These are phyloP conservation scores for Elephantulus edwardii DNA, from an alignment of 2,113 vertebrate species.

Conservation along the genomic window DNA sequence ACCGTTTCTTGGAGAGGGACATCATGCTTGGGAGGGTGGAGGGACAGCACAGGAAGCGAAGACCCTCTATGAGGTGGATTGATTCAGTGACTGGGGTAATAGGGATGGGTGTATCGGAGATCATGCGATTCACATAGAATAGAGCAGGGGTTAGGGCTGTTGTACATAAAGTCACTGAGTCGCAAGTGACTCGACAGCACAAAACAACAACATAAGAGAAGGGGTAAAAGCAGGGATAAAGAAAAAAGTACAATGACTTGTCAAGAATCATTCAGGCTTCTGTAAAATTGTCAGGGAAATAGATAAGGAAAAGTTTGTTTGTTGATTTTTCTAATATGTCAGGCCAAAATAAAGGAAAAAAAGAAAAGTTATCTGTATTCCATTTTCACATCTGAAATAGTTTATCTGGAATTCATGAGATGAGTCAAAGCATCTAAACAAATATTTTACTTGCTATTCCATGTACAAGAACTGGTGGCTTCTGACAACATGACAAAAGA, in stretches of 20 bases:
- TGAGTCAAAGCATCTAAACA: background rate
- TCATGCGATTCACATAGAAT: no score
- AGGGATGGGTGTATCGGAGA: no score
- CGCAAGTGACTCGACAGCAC: no score
- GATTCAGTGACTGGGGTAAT: no score
- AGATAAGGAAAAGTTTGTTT: rapidly evolving
- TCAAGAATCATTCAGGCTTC: background rate
- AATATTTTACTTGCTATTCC: background rate
- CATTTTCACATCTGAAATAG: background rate
- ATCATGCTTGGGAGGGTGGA: no score
- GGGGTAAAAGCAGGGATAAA: rapidly evolving
- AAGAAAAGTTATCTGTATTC: background rate
- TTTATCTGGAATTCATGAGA: background rate
- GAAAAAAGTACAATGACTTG: rapidly evolving
- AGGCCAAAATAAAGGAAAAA: background rate
- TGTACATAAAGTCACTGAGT: no score
- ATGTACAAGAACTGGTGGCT: no score
- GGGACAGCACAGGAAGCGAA: no score
- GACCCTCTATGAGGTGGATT: no score
- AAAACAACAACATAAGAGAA: background rate
- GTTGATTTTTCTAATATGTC: background rate
- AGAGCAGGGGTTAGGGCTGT: no score
- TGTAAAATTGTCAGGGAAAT: background rate
- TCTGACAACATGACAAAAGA: no score
- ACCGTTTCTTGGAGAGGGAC: no score